Percentiles rank a stretch among this genome's conserved stretches.
These are phyloP conservation scores for Heliocidaris tuberculata DNA, from an alignment of 35 echinoderm and acorn worm genomes.

Conservation along the genomic window DNA sequence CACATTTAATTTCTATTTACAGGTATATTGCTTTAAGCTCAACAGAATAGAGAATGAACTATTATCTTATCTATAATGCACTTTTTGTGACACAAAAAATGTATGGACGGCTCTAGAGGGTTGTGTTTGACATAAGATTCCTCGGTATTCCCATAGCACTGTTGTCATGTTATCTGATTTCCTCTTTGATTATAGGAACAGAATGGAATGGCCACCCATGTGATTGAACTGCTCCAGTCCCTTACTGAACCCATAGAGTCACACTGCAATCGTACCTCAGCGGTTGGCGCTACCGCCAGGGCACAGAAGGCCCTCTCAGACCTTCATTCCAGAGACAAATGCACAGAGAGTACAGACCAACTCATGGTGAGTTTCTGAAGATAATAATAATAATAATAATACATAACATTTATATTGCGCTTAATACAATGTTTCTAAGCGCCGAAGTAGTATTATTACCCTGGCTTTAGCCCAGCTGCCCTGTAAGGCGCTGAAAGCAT, in stretches of 20 bases:
- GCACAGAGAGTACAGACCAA: constrained; percentile 86
- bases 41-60: no score
- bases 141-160: neutral
- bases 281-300: constrained; percentile 79
- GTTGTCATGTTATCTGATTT: neutral
- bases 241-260: constrained; percentile 79
- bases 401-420: no score
- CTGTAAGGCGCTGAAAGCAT: no score
- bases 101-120: no score
- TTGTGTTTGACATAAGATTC: neutral
- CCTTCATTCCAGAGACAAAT: constrained; percentile 71
- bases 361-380: constrained; percentile 82
- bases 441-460: no score
- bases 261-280: constrained; percentile 85
- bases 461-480: no score
- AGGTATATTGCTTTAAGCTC: no score
- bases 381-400: no score
- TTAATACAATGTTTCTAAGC: no score
- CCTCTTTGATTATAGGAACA: constrained; percentile 53
- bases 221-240: constrained; percentile 75
- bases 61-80: no score
- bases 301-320: constrained; percentile 81
- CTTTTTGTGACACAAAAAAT: no score
- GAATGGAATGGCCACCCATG: constrained; percentile 57
- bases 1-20: no score